Evolutionary conservation across 1,140 invertebrate species (phyloP).

Genomic region (Sycophila sp.): DNA sequence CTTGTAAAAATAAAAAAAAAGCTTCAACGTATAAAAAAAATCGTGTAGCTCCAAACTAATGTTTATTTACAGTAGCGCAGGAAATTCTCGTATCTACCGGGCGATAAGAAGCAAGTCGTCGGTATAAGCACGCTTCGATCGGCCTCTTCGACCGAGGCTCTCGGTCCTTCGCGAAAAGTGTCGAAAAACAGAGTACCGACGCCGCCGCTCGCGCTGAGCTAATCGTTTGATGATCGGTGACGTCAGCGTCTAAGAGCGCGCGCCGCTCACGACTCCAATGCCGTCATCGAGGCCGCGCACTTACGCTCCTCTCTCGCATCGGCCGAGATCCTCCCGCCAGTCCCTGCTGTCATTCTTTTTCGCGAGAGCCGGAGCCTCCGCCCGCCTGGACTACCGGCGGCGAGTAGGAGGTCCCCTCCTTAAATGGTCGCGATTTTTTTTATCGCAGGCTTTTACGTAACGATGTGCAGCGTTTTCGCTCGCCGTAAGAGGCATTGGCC

Average conservation of each 20-base stretch:
- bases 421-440: neutral
- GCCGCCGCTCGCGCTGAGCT: slow-evolving; percentile 36
- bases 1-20: no score
- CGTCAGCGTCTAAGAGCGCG: slow-evolving; percentile 54
- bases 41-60: no score
- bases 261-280: slow-evolving; percentile 26
- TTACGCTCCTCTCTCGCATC: neutral
- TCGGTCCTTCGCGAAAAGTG: neutral
- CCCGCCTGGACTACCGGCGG: neutral
- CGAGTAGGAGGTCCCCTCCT: no score
- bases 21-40: no score
- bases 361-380: no score
- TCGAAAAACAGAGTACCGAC: neutral
- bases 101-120: neutral
- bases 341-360: no score
- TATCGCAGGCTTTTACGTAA: neutral
- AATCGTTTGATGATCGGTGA: slow-evolving; percentile 51
- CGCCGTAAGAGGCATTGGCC: neutral
- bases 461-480: neutral
- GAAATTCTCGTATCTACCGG: no score
- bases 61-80: neutral
- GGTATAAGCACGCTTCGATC: neutral
- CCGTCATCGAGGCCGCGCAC: slow-evolving; percentile 27
- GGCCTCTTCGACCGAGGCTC: neutral
- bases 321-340: no score